Evolutionary conservation across 2,888 invertebrate genomes (phyloP).

Genomic region (Ophioninae sp.): DNA sequence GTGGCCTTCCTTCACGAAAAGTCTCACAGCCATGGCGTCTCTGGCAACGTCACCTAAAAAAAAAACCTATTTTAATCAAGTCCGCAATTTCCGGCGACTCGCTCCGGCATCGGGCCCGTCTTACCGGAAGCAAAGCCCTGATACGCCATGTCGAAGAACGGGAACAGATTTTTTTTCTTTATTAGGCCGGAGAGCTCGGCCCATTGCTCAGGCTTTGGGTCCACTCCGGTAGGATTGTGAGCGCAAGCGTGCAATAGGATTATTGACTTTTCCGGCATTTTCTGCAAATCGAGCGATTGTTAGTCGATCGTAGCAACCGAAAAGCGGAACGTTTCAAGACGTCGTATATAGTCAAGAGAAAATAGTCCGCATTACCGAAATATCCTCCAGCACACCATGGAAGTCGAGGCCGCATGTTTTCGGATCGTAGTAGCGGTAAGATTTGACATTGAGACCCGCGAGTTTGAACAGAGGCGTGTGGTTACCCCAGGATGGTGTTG

Average conservation of each 20-base stretch:
- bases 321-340: neutral
- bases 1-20: constrained; percentile 94
- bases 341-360: neutral
- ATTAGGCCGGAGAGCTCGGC: constrained; percentile 91
- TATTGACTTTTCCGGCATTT: constrained; percentile 94
- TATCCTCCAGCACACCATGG: constrained; percentile 93
- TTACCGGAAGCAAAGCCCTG: constrained; percentile 95
- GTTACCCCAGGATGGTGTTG: constrained; percentile 98
- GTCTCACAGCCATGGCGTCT: constrained; percentile 94
- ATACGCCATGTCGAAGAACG: constrained; percentile 99
- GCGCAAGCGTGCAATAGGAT: constrained; percentile 98
- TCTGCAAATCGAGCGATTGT: constrained; percentile 82
- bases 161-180: constrained; percentile 90
- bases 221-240: constrained; percentile 98
- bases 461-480: constrained; percentile 97
- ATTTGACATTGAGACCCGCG: constrained; percentile 91
- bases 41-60: constrained; percentile 87
- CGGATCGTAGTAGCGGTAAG: constrained; percentile 96
- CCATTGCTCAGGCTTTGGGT: constrained; percentile 95
- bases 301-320: constrained; percentile 3
- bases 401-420: constrained; percentile 97
- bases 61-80: neutral
- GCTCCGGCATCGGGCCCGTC: neutral
- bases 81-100: neutral
- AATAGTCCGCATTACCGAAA: constrained; percentile 84